A percentile compares a stretch with the other conserved stretches of the same genome.
These are phyloP conservation scores for Silurus meridionalis DNA, from an alignment of 2,113 vertebrate species.

Conservation along the genomic window DNA sequence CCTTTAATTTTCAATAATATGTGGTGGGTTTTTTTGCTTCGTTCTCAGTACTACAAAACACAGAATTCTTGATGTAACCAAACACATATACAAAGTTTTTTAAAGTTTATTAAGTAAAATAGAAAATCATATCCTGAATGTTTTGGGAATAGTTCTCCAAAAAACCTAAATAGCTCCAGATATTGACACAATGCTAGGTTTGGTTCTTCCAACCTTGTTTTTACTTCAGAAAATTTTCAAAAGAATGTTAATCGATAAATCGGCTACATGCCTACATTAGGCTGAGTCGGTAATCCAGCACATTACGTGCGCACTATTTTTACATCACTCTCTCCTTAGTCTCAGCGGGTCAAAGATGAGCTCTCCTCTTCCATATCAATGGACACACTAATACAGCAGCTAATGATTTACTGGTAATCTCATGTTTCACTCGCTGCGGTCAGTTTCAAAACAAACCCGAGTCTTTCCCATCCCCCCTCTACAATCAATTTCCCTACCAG, in stretches of 20 bases:
- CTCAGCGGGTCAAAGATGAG: constrained; percentile 59
- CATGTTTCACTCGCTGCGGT: constrained; percentile 52
- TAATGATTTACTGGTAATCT: constrained; percentile 62
- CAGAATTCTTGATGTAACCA: background rate
- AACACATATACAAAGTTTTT: background rate
- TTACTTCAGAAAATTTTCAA: constrained; percentile 57
- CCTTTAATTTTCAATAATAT: background rate
- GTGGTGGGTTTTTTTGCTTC: background rate
- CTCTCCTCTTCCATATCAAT: constrained; percentile 60
- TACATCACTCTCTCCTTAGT: constrained; percentile 24
- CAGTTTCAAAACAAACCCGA: constrained; percentile 30
- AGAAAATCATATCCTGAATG: background rate
- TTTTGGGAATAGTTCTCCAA: background rate
- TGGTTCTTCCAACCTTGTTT: background rate
- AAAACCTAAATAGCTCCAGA: background rate
- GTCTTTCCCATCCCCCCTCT: constrained; percentile 28
- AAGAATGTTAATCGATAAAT: constrained; percentile 57
- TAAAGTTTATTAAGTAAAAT: no score
- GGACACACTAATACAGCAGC: constrained; percentile 53
- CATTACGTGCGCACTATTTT: constrained; percentile 39
- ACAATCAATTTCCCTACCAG: constrained; percentile 33
- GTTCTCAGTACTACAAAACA: background rate
- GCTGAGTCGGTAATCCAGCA: constrained; percentile 46
- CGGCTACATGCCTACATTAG: constrained; percentile 42
- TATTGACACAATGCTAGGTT: background rate